Conservation (phyloP, 2,888 invertebrate species). For the Microctonus brassicae region DNA sequence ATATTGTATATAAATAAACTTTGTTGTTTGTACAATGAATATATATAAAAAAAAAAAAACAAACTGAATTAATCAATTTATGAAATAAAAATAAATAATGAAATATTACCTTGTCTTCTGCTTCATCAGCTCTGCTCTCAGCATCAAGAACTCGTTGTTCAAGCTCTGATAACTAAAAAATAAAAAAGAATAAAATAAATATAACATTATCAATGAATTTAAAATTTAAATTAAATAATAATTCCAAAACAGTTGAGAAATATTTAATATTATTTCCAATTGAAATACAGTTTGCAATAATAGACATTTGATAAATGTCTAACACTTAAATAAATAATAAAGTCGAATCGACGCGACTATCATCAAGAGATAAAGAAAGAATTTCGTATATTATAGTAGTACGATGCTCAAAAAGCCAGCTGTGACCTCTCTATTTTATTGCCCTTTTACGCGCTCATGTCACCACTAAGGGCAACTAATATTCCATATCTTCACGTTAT, state of each 20-base stretch:
- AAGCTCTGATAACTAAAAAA: conserved; percentile 91
- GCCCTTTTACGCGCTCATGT: conserved; percentile 59
- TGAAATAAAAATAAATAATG: too few relatives aligned
- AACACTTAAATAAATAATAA: conserved; percentile 30
- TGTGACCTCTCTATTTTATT: conserved; percentile 67
- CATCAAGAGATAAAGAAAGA: conserved; percentile 56
- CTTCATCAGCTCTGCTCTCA: conserved; percentile 92
- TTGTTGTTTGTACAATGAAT: too few relatives aligned
- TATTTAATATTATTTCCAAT: conserved; percentile 8
- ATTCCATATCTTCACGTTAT: neutral
- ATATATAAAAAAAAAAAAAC: too few relatives aligned
- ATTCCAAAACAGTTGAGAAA: too few relatives aligned
- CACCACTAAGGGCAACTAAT: conserved; percentile 26
- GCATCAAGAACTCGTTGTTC: conserved; percentile 94
- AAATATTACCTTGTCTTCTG: conserved; percentile 89
- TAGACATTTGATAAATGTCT: conserved; percentile 46
- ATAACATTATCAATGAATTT: neutral
- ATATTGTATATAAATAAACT: too few relatives aligned
- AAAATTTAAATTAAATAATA: too few relatives aligned
- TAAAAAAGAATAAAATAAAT: conserved; percentile 28
- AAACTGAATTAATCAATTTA: too few relatives aligned
- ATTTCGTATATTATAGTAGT: conserved; percentile 63
- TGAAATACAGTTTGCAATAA: conserved; percentile 12
- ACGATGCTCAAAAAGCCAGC: conserved; percentile 61
- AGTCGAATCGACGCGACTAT: conserved; percentile 34